These are phyloP conservation scores for Neelides sp. DNA, from an alignment of 1,140 invertebrate genomes.

Conservation along the genomic window DNA sequence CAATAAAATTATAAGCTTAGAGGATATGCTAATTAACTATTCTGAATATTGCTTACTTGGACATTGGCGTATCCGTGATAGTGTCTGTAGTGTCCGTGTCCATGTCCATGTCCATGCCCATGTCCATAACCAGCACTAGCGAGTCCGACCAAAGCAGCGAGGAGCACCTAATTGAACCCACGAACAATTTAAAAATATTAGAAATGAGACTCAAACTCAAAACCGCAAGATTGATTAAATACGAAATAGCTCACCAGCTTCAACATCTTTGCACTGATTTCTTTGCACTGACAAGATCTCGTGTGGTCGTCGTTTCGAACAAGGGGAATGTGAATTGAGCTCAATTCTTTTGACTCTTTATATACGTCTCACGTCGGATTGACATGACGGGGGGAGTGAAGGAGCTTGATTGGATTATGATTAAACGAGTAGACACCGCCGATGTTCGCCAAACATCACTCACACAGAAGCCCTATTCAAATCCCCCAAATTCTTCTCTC, in stretches of 20 bases:
- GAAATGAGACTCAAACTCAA: neutral
- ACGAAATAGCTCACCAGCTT: slow-evolving; percentile 6
- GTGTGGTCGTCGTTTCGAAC: neutral
- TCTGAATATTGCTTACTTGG: too few species aligned
- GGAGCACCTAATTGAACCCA: slow-evolving; percentile 6
- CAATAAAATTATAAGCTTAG: too few species aligned
- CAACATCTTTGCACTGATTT: slow-evolving; percentile 1
- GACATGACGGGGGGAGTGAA: too few species aligned
- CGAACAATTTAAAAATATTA: neutral
- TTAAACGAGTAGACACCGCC: too few species aligned
- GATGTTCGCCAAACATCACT: too few species aligned
- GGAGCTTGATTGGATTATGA: too few species aligned
- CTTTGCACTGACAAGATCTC: neutral
- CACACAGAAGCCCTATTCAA: too few species aligned
- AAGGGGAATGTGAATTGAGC: neutral
- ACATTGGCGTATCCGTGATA: slow-evolving; percentile 21
- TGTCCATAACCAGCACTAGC: slow-evolving; percentile 5
- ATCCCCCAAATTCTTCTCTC: too few species aligned
- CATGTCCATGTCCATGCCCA: slow-evolving; percentile 2
- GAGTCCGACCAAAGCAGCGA: slow-evolving; percentile 5
- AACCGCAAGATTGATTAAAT: neutral
- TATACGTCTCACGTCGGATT: too few species aligned
- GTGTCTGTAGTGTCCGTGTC: neutral
- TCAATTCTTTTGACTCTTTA: neutral
- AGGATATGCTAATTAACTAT: too few species aligned